These are phyloP conservation scores for Platycercus adscitus DNA, from an alignment of 2,113 vertebrate genomes.

Conservation along the genomic window DNA sequence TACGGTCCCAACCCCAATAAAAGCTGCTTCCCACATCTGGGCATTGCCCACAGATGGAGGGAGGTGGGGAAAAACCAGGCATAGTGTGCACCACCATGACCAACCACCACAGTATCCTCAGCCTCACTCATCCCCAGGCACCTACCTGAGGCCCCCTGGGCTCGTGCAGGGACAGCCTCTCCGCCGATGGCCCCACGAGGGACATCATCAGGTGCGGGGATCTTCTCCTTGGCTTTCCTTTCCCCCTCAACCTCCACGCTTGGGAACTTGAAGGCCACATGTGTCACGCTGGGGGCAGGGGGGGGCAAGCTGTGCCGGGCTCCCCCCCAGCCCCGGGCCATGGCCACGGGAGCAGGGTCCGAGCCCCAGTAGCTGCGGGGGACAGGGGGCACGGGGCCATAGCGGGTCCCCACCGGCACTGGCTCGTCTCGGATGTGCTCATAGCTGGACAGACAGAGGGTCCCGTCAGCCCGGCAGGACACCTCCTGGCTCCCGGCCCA, in stretches of 20 bases:
- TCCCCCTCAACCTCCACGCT: slow-evolving; percentile 35
- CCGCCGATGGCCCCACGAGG: neutral
- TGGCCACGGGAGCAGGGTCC: slow-evolving; percentile 43
- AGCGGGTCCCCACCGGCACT: neutral
- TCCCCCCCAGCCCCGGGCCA: neutral
- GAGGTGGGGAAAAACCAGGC: neutral
- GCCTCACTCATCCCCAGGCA: neutral
- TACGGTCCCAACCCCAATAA: neutral
- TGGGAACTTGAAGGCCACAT: neutral
- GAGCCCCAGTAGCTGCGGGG: slow-evolving; percentile 45
- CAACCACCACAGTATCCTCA: neutral
- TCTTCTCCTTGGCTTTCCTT: slow-evolving; percentile 26
- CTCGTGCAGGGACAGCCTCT: neutral
- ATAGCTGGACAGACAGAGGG: slow-evolving; percentile 69
- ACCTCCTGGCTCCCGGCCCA: neutral
- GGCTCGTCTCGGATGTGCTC: slow-evolving; percentile 65
- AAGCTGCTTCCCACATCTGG: neutral
- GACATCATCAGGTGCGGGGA: neutral
- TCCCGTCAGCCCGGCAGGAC: neutral
- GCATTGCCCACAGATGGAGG: neutral
- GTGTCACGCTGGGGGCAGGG: neutral
- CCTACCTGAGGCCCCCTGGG: neutral
- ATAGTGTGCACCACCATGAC: neutral
- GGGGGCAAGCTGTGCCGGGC: neutral
- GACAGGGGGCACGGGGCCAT: slow-evolving; percentile 4